Conservation (phyloP, 2,797 vertebrate species). For the Silurus lanzhouensis region DNA sequence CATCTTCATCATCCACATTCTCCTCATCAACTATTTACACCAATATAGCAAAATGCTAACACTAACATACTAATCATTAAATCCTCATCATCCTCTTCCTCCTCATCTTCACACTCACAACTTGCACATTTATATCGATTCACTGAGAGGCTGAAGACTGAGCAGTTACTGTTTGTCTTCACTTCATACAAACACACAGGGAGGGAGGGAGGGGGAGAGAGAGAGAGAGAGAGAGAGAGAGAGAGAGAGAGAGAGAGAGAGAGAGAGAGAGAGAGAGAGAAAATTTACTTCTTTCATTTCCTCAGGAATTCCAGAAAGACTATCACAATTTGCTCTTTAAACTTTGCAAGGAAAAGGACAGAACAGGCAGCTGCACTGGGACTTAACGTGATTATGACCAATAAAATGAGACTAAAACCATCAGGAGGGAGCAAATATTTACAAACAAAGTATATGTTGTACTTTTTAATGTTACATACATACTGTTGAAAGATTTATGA, state of each 20-base stretch:
- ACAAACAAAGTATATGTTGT: too few species aligned
- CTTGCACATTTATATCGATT: not conserved
- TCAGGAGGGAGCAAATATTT: not conserved
- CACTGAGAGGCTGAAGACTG: not conserved
- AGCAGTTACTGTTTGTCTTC: too few species aligned
- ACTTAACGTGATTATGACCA: too few species aligned
- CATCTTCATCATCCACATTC: too few species aligned
- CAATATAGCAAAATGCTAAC: too few species aligned
- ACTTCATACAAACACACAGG: not conserved
- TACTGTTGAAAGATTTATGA: too few species aligned
- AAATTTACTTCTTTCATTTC: slow-evolving; percentile 36
- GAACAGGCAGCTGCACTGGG: not conserved
- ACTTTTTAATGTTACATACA: too few species aligned
- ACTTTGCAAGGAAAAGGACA: not conserved
- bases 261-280: not conserved
- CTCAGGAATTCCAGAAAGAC: slow-evolving; percentile 62
- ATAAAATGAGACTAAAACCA: not conserved
- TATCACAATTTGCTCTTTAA: slow-evolving; percentile 19
- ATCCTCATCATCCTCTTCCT: not conserved
- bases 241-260: not conserved
- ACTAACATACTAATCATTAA: too few species aligned
- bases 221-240: not conserved
- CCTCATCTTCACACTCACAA: not conserved
- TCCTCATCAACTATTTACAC: too few species aligned
- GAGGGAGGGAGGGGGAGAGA: not conserved